Evolutionary conservation across 2,888 invertebrate genomes (phyloP).

Genomic region (Leptopilina drosophilae): DNA sequence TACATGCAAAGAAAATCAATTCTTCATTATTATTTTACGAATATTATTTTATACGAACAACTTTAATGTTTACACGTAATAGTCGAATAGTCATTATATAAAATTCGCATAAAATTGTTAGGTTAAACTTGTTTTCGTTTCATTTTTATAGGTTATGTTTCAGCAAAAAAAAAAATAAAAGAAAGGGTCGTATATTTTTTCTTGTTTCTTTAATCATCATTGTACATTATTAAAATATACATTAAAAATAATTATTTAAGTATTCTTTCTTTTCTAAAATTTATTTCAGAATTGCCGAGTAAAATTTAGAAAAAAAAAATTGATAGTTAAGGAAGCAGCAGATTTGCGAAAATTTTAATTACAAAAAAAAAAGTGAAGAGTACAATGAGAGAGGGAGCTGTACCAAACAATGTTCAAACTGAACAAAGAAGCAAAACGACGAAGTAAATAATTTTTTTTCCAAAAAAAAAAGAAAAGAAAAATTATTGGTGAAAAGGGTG

Average conservation of each 20-base stretch:
- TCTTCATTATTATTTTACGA: background rate
- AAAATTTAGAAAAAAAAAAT: background rate
- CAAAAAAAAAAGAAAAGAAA: background rate
- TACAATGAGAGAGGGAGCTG: constrained; percentile 37
- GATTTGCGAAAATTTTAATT: constrained; percentile 12
- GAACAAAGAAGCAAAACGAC: constrained; percentile 35
- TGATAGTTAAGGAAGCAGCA: constrained; percentile 9
- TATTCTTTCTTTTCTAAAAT: constrained; percentile 14
- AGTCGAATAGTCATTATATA: background rate
- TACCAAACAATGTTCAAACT: constrained; percentile 33
- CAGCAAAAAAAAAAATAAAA: too few species aligned
- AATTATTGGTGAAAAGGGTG: constrained; percentile 10
- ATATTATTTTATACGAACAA: background rate
- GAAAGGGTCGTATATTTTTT: too few species aligned
- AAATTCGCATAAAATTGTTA: background rate
- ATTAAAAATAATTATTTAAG: constrained; percentile 13
- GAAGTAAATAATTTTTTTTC: constrained; percentile 24
- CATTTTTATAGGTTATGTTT: too few species aligned
- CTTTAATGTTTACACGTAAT: background rate
- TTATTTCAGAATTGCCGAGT: constrained; percentile 33
- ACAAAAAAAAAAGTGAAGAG: constrained; percentile 2
- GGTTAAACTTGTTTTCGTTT: too few species aligned
- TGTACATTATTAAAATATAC: background rate
- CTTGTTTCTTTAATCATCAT: too few species aligned
- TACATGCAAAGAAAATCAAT: constrained; percentile 34